Evolutionary conservation across 1,140 invertebrate genomes (phyloP), one percentile per base, ranked within the genome.

Genomic region (Hyles euphorbiae): DNA sequence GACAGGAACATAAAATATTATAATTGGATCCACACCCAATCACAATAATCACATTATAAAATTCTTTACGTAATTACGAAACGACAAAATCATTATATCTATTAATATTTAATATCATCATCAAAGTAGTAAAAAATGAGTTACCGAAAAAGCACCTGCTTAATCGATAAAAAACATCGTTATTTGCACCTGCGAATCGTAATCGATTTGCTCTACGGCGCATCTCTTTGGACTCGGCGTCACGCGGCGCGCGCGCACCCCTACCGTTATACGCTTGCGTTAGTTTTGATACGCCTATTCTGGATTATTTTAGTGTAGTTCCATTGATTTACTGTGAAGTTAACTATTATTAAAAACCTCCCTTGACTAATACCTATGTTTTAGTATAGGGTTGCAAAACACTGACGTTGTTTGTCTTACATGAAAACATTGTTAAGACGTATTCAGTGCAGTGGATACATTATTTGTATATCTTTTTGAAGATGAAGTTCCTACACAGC

Each of bases 121-220:
- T 67, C 56, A 65, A 59, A 47, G 7, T 59, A 1, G 40, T 50
- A 60, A 66, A 68, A 61, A 52, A 56, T 47, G 2, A 8, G 4
- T 10, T 45, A 12, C 46, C 51, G 57, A 68, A 62, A 61, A 68
- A 60, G 56, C 67, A 76, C 53, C 72, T 75, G 74, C 63, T 45
- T 52, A 2, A 58, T 70, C 40, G 57, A 50, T 60, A 52, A 69
- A 68, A 68, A 72, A 70, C 66, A 70, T 72, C 56, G 71, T 77
- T 80, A 80, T 81, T 86, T 81, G 79, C 83, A 86, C 79, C 83
- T 86, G 83, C 78, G 61, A 81, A 76, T 78, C 69, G 54, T 81
- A 78, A 86, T 79, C 74, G 81, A 82, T 85, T 83, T 75, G 56
- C 53, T 65, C 51, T 67, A 65, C 34, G 61, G 65, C 66, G 49